phyloP scores from a whole-genome alignment of 2,797 vertebrate genomes.

The Clarias laeviceps region DNA sequence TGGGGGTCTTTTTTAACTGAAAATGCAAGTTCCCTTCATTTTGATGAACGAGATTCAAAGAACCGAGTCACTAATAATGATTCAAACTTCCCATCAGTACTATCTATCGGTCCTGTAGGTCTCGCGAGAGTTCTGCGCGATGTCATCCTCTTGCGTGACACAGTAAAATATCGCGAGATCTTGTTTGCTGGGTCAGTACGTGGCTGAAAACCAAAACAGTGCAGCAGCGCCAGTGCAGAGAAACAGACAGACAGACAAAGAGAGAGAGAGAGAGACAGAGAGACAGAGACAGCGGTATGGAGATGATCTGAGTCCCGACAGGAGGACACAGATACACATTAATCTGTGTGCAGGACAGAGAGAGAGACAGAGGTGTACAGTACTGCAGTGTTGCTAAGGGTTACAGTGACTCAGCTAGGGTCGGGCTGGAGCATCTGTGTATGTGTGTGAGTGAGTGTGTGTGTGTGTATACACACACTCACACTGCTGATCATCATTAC shows the following conservation, averaged over 20 bases:
- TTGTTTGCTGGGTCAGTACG: slow-evolving; percentile 53
- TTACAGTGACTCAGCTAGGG: slow-evolving; percentile 20
- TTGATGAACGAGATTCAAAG: too few relatives aligned
- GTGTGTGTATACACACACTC: background rate
- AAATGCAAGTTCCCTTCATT: too few relatives aligned
- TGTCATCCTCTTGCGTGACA: background rate
- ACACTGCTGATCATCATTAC: background rate
- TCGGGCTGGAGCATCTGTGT: background rate
- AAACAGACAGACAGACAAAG: background rate
- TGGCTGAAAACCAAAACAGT: slow-evolving; percentile 60
- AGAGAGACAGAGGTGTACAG: background rate
- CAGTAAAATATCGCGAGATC: slow-evolving; percentile 67
- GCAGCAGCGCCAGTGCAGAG: background rate
- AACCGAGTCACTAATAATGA: too few relatives aligned
- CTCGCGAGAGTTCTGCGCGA: background rate
- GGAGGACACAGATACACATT: too few relatives aligned
- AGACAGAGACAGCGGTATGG: too few relatives aligned
- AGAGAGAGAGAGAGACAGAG: background rate
- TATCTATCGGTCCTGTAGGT: background rate
- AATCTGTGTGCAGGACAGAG: background rate
- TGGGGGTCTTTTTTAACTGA: too few relatives aligned
- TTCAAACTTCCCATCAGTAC: background rate
- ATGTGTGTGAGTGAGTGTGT: too few relatives aligned
- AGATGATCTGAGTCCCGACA: too few relatives aligned
- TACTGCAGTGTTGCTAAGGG: background rate